Evolutionary conservation across 2,888 invertebrate species (phyloP).

Genomic region (Pycnomerus fuliginosus): DNA sequence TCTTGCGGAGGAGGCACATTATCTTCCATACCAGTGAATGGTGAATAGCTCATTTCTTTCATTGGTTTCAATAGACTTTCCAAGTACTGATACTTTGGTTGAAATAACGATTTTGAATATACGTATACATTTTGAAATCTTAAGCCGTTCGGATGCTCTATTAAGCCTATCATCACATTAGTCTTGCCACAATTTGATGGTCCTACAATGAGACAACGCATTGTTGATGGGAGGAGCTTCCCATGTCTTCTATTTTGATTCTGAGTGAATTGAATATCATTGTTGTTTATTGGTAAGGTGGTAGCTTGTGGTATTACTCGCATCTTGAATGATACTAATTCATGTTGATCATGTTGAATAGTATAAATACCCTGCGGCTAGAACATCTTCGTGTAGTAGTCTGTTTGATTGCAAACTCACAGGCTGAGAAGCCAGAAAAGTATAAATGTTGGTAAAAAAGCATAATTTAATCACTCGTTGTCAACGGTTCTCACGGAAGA

Average conservation of each 20-base stretch:
- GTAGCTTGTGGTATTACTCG: neutral
- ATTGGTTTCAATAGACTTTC: conserved; percentile 11
- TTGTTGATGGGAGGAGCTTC: conserved; percentile 1
- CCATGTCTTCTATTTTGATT: conserved; percentile 3
- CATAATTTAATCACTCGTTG: neutral
- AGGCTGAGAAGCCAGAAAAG: neutral
- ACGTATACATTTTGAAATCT: conserved; percentile 7
- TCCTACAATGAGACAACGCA: conserved; percentile 12
- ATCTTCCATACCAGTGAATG: conserved; percentile 17
- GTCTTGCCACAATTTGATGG: conserved; percentile 11
- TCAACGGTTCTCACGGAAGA: neutral
- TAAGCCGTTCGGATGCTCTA: conserved; percentile 4
- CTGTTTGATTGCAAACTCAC: neutral
- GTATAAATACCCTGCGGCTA: neutral
- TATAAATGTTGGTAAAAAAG: neutral
- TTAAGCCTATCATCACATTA: conserved; percentile 4
- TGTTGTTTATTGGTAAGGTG: neutral
- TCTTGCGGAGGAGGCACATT: conserved; percentile 25
- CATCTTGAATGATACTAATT: conserved; percentile 2
- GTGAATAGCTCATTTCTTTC: conserved; percentile 28
- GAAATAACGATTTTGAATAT: conserved; percentile 10
- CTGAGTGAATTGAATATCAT: conserved; percentile 1
- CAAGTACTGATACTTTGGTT: conserved; percentile 9
- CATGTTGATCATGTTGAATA: too few relatives aligned
- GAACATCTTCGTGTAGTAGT: neutral